phyloP scores from a whole-genome alignment of 1,140 invertebrate species.

The Dreissena rostriformis region DNA sequence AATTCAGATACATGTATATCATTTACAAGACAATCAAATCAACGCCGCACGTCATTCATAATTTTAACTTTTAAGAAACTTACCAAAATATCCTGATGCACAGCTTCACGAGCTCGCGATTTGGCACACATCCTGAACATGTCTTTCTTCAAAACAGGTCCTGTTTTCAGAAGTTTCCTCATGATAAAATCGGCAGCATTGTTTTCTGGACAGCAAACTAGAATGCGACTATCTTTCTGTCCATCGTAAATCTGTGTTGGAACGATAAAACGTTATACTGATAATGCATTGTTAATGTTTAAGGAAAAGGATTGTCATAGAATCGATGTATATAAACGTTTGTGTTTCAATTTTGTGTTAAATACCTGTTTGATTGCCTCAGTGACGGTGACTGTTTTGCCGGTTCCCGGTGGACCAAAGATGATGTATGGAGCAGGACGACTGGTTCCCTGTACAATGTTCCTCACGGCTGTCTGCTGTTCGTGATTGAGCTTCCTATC shows the following conservation, averaged over 20 bases:
- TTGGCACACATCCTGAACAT: slow-evolving; percentile 74
- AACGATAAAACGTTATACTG: no score
- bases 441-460: slow-evolving; percentile 86
- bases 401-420: slow-evolving; percentile 95
- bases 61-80: no score
- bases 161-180: slow-evolving; percentile 60
- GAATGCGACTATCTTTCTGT: slow-evolving; percentile 85
- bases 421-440: slow-evolving; percentile 93
- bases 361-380: slow-evolving; percentile 93
- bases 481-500: slow-evolving; percentile 86
- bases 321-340: no score
- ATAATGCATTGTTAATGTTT: no score
- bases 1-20: no score
- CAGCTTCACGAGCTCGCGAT: slow-evolving; percentile 53
- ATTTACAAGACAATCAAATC: no score
- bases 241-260: slow-evolving; percentile 84
- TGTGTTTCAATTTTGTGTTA: no score
- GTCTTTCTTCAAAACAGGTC: slow-evolving; percentile 27
- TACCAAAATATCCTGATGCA: slow-evolving; percentile 69
- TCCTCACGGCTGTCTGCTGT: slow-evolving; percentile 85
- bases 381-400: slow-evolving; percentile 96
- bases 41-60: no score
- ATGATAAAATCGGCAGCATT: slow-evolving; percentile 89
- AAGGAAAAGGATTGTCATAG: no score
- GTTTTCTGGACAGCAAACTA: slow-evolving; percentile 94